Base-by-base conservation (phyloP, 2,113 vertebrate species). In the Chaetorhynchus papuensis region DNA sequence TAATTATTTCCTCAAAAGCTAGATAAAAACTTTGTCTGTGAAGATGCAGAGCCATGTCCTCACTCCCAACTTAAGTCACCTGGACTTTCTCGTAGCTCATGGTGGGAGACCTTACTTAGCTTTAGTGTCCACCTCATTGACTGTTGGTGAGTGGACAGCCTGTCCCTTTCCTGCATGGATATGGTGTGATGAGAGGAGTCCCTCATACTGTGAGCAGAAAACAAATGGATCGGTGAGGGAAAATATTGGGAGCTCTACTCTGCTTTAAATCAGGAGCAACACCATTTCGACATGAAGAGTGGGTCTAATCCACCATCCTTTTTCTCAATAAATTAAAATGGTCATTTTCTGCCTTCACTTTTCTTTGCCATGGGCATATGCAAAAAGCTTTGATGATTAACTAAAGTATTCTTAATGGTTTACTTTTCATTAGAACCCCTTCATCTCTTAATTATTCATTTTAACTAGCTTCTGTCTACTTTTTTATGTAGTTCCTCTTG, bases 381-480 rank as follows among this genome's bases (percentile, higher is more conserved):
- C 31, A 89, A 87, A 61, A 86, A 78, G 31, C n/a, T 77, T 94
- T 92, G 53, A 81, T 61, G 76, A 50, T 68, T 76, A 96, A 88
- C 69, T 72, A 47, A 95, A 71, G 20, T 63, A 80, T 82, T 79
- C 37, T 78, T 88, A 92, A 59, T 21, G 45, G 33, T 91, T 96
- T 83, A 86, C 56, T 60, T 91, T 94, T 89, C 76, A 79, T 91
- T 94, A 86, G 68, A 81, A 90, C 28, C 19, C 44, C 42, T 94
- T 95, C 0, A 2, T 83, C 71, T 94, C 78, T 82, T 87, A 94
- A 83, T 96, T 96, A 80, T 47, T 94, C 47, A 83, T 81, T 96
- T 96, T 95, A 92, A 94, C 85, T 91, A 87, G 54, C 72, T 96
- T 80, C 85, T 96, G 69, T 83, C 92, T 93, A 93, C 64, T 69